Base-by-base conservation (phyloP, 2,888 invertebrate genomes). In the Julus scandinavius region DNA sequence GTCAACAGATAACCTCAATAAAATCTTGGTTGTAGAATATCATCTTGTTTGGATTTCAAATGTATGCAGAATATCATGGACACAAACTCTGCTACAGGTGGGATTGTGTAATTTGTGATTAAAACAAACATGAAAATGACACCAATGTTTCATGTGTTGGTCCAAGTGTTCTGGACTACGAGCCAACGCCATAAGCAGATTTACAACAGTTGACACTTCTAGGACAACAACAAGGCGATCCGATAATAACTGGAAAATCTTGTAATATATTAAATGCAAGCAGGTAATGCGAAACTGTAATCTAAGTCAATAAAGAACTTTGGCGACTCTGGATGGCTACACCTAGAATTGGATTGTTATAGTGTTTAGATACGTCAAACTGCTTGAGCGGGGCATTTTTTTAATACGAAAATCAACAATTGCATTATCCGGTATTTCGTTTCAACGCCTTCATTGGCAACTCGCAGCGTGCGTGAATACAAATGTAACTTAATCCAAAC, bases 251-350 rank as follows among this genome's bases (percentile, higher is more conserved):
- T 72, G 72, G 72, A 72, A 72, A 72, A 72, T 29, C 29, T 7
- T 11, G 72, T 72, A 72, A 72, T 11, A 29, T 29, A 72, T 72
- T 29, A 72, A 72, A 72, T 72, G 72, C 29, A n/a, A 58, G n/a
- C n/a, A 58, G 58, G 58, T 58, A 58, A 58, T 58, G 58, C 58
- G 58, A 72, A 72, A 72, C 72, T 63, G 20, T 72, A 72, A 72
- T 72, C 72, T 29, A n/a, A 72, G 72, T 72, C 29, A 72, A 72
- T 72, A 72, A 72, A 72, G 72, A 72, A 29, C 72, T 72, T 72
- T 72, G 72, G 29, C 72, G 29, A 29, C 72, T 72, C 29, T 72
- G 29, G 72, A 72, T 29, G 72, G 29, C 72, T 29, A 72, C 72
- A 72, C 72, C 72, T 29, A 72, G 29, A 29, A 29, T 29, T 20